These are phyloP conservation scores for Tragelaphus oryx DNA, from an alignment of 2,797 vertebrate species.

Conservation along the genomic window DNA sequence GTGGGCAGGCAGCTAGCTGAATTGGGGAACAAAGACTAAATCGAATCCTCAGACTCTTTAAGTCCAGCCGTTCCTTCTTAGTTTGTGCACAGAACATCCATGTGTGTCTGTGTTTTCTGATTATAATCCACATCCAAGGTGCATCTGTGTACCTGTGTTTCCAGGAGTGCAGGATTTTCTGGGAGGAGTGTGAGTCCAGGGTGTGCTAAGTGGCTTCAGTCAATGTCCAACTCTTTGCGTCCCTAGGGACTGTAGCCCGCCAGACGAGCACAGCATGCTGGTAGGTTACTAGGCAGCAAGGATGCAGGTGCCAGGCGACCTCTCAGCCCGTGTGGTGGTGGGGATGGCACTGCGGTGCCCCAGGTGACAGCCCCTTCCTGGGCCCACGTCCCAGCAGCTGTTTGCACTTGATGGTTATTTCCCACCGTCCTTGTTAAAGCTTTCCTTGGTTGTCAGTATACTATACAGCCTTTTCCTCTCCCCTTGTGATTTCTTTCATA, in stretches of 20 bases:
- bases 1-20: neutral
- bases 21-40: neutral
- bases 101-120: neutral
- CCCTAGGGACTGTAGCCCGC: neutral
- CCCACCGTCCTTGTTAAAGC: neutral
- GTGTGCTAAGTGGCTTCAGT: neutral
- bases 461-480: neutral
- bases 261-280: neutral
- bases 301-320: neutral
- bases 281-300: neutral
- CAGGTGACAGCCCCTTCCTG: neutral
- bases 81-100: neutral
- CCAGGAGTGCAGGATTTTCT: neutral
- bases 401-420: neutral
- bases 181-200: too few species aligned
- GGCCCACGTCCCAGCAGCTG: accelerated
- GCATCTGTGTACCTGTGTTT: neutral
- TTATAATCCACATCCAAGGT: neutral
- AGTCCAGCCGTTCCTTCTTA: neutral
- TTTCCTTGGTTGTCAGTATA: neutral
- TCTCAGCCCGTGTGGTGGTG: accelerated
- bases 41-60: neutral
- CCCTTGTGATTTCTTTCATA: neutral
- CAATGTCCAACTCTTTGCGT: neutral
- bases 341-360: neutral